Evolutionary conservation across 2,797 vertebrate genomes (phyloP).

Genomic region (Micromesistius poutassou): DNA sequence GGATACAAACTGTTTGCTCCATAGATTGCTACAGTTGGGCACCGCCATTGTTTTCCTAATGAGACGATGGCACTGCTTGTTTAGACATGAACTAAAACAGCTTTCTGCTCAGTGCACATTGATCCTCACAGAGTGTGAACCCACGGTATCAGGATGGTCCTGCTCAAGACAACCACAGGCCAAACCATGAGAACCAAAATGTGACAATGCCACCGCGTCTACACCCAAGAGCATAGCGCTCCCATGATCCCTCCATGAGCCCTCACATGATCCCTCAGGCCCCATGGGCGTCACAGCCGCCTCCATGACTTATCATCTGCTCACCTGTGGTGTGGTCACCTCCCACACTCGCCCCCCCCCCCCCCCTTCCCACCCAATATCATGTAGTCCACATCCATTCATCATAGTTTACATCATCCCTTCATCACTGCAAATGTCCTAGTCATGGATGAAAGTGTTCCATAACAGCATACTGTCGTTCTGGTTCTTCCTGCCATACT

Average conservation of each 20-base stretch:
- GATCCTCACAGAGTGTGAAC: background rate
- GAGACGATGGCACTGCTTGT: no score
- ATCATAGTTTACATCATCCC: background rate
- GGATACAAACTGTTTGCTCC: background rate
- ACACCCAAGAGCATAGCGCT: constrained; percentile 28
- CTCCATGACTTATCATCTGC: constrained; percentile 47
- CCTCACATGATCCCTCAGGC: constrained; percentile 38
- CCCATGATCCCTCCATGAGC: constrained; percentile 46
- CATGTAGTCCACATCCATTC: background rate
- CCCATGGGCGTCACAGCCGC: constrained; percentile 58
- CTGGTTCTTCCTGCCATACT: background rate
- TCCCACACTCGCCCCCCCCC: constrained; percentile 7
- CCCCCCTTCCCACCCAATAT: constrained; percentile 41
- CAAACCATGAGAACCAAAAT: constrained; percentile 54
- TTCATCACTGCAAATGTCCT: background rate
- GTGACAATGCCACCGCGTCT: constrained; percentile 58
- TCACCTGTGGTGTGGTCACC: constrained; percentile 28
- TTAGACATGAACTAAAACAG: background rate
- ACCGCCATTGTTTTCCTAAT: background rate
- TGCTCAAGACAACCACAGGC: constrained; percentile 5
- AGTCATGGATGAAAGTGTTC: background rate
- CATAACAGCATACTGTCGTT: background rate
- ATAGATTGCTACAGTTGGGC: background rate
- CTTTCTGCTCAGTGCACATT: no score
- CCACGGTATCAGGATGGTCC: background rate